These are phyloP conservation scores for Phyllotis vaccarum DNA, from an alignment of 2,797 vertebrate species.

Conservation along the genomic window DNA sequence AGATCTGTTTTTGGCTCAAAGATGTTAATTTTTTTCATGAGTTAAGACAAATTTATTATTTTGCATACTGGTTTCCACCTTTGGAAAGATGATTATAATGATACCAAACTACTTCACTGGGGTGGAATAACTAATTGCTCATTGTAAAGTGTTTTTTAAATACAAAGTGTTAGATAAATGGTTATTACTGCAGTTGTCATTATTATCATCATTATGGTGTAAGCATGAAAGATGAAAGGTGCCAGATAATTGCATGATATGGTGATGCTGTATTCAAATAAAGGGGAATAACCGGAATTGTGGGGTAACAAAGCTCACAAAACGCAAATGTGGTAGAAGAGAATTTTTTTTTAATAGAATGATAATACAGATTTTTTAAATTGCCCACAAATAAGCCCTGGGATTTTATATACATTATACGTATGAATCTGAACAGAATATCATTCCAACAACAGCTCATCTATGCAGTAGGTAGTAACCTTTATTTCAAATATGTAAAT, in stretches of 20 bases:
- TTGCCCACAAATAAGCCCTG: conserved; percentile 49
- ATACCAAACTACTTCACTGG: conserved; percentile 25
- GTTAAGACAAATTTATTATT: conserved; percentile 63
- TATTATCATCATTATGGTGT: conserved; percentile 60
- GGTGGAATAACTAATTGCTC: conserved; percentile 66
- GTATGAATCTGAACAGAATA: background rate
- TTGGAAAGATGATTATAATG: conserved; percentile 60
- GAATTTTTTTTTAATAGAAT: conserved; percentile 60
- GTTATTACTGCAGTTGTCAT: conserved; percentile 64
- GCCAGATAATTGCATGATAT: conserved; percentile 61
- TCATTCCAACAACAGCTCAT: conserved; percentile 40
- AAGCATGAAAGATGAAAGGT: conserved; percentile 70
- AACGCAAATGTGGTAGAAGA: conserved; percentile 14
- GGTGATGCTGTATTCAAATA: conserved; percentile 57
- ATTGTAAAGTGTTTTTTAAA: conserved; percentile 68
- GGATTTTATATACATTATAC: background rate
- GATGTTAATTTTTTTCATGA: conserved; percentile 31
- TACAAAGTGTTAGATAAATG: conserved; percentile 64
- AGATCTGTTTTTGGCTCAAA: conserved; percentile 19
- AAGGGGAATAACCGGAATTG: conserved; percentile 65
- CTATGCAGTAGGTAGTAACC: background rate
- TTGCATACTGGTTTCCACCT: conserved; percentile 53
- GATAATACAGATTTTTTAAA: conserved; percentile 60
- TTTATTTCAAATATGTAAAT: conserved; percentile 60
- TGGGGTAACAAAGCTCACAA: conserved; percentile 56